These are phyloP conservation scores for Urophycis tenuis DNA, from an alignment of 2,797 vertebrate genomes.

Conservation along the genomic window DNA sequence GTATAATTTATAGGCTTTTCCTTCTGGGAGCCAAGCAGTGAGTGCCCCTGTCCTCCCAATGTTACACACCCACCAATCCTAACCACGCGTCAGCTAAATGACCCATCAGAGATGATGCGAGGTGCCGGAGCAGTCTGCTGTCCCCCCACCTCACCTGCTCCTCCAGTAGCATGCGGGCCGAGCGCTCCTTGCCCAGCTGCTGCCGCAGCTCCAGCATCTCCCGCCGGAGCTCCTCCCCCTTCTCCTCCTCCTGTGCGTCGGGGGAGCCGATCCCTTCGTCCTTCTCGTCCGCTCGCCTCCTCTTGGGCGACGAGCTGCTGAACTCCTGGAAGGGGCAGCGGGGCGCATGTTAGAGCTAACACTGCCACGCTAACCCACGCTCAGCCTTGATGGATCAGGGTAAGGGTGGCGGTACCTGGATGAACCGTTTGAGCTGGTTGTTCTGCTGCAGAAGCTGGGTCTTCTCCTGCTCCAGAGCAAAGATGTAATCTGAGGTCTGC, in stretches of 20 bases:
- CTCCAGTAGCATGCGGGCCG: constrained; percentile 66
- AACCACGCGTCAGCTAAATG: too few relatives aligned
- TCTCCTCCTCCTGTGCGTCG: constrained; percentile 63
- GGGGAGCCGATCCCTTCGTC: constrained; percentile 86
- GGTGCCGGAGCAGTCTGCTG: too few relatives aligned
- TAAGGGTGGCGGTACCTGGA: constrained; percentile 68
- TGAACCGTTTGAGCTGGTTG: constrained; percentile 89
- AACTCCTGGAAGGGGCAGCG: constrained; percentile 71
- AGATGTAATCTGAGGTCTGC: constrained; percentile 91
- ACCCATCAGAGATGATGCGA: too few relatives aligned
- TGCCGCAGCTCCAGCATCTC: constrained; percentile 63
- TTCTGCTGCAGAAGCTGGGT: constrained; percentile 88
- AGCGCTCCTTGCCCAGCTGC: constrained; percentile 65
- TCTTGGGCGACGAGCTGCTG: constrained; percentile 84
- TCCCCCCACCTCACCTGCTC: constrained; percentile 64
- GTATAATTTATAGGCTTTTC: too few relatives aligned
- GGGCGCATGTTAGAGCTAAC: too few relatives aligned
- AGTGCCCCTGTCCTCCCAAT: too few relatives aligned
- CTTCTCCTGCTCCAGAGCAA: constrained; percentile 89
- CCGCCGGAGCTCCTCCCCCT: constrained; percentile 58
- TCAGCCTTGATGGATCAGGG: neutral
- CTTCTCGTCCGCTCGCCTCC: constrained; percentile 79
- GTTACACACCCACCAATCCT: too few relatives aligned
- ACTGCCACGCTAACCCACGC: neutral
- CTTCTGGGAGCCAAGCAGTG: too few relatives aligned